phyloP scores from a whole-genome alignment of 2,888 invertebrate species.

The Arge pagana region DNA sequence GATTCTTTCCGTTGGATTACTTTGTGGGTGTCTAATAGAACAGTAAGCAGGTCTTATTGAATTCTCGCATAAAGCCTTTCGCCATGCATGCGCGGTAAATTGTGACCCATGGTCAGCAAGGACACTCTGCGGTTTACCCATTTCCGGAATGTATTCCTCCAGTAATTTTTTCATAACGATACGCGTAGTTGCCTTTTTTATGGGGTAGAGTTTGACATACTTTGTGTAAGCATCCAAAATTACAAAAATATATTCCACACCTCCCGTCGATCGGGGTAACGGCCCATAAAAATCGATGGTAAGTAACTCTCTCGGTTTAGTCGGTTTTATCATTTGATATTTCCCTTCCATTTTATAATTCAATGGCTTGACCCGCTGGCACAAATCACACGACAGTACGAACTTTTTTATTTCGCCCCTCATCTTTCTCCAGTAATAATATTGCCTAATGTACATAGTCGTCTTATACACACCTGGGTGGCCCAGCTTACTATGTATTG shows the following conservation, averaged over 20 bases:
- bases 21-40: constrained; percentile 25
- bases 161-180: constrained; percentile 11
- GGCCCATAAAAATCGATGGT: constrained; percentile 7
- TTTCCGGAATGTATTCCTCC: background rate
- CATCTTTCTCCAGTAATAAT: constrained; percentile 25
- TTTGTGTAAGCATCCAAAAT: constrained; percentile 34
- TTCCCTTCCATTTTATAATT: background rate
- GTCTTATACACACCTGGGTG: constrained; percentile 27
- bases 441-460: constrained; percentile 14
- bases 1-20: constrained; percentile 29
- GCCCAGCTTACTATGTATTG: too few species aligned
- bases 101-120: constrained; percentile 32
- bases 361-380: constrained; percentile 21
- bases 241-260: constrained; percentile 34
- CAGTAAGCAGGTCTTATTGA: background rate
- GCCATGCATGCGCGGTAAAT: constrained; percentile 30
- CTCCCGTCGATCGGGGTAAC: background rate
- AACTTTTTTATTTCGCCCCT: constrained; percentile 13
- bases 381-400: constrained; percentile 25
- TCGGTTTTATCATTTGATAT: background rate
- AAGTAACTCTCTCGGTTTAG: background rate
- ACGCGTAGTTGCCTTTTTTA: constrained; percentile 30
- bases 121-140: constrained; percentile 5
- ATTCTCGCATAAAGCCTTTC: background rate
- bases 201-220: constrained; percentile 32